A percentile compares a stretch with the other conserved stretches of the same genome.
Evolutionary conservation across 2,113 vertebrate species (phyloP).

Genomic region (Corythornis madagascariensis): DNA sequence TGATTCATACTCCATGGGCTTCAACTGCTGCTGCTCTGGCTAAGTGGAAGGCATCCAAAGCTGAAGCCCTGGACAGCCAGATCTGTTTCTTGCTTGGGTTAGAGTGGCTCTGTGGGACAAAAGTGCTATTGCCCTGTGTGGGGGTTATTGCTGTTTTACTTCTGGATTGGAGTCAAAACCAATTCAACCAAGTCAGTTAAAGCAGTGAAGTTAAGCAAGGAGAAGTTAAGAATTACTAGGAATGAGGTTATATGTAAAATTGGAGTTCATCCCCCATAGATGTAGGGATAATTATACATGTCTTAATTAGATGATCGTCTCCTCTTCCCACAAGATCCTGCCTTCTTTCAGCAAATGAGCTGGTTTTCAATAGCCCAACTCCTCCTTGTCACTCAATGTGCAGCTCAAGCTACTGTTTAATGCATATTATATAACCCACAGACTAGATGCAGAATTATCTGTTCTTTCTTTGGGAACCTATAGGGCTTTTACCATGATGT

Average conservation of each 20-base stretch:
- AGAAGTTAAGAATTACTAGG: neutral
- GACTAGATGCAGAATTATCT: neutral
- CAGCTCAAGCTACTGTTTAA: neutral
- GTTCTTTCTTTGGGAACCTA: neutral
- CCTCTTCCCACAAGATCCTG: neutral
- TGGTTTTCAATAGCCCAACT: neutral
- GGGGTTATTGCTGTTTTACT: neutral
- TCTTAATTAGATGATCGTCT: neutral
- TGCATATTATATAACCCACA: neutral
- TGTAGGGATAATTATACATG: neutral
- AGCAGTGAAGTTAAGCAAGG: neutral
- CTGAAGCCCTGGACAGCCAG: neutral
- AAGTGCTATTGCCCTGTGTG: neutral
- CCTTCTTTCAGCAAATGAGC: neutral
- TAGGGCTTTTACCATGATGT: neutral
- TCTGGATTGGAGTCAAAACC: neutral
- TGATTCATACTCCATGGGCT: fast-evolving
- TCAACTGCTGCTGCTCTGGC: neutral
- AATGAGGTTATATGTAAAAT: neutral
- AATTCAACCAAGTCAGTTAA: neutral
- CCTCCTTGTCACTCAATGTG: neutral
- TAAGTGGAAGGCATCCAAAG: neutral
- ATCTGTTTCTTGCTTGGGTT: neutral
- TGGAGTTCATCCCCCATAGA: neutral
- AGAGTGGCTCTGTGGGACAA: neutral